Evolutionary conservation across 2,888 invertebrate species (phyloP), one percentile per base, ranked within the genome.

Genomic region (Hololepta plana): DNA sequence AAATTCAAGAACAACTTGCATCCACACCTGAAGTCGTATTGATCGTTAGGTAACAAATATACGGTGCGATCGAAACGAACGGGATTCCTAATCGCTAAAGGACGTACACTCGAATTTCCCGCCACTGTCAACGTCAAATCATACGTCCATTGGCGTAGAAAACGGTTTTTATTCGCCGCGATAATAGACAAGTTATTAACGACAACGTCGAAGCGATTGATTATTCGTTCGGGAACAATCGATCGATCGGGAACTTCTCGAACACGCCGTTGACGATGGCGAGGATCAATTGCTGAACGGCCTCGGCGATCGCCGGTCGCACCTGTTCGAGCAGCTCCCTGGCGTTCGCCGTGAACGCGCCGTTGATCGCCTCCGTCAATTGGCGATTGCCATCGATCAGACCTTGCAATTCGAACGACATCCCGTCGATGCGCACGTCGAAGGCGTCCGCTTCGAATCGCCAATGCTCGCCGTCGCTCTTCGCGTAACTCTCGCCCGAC

Each of bases 271-370:
- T 35, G 4, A 41, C 34, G 7, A 38, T 33, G 12, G 38, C 34
- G 10, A 28, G 31, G 3, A 40, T 28, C 4, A 47, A 27, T 9
- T 29, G 27, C 7, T 34, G 32, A 8, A 46, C 33, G 3, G 41
- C 38, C 21, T 41, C 34, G 24, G 38, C 33, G 12, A 54, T 33
- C 6, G 51, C 41, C n/a, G 54, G 53, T 28, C 45, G 47, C 10
- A 55, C 28, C 31, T 55, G 54, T 21, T 45, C 38, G 27, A 49
- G 46, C 4, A 55, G 35, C 13, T 40, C 41, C 20, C 50, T 41
- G 17, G 48, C 43, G 33, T 55, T 56, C 21, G 52, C 49, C 29
- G 46, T 50, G 27, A 56, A 47, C 3, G 49, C 43, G 20, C 39
- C 39, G 31, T 55, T 55, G 10, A 51, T 49, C 4, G 44, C 32